Evolutionary conservation across 2,888 invertebrate species (phyloP).

Genomic region (Dicyrtomina minuta): DNA sequence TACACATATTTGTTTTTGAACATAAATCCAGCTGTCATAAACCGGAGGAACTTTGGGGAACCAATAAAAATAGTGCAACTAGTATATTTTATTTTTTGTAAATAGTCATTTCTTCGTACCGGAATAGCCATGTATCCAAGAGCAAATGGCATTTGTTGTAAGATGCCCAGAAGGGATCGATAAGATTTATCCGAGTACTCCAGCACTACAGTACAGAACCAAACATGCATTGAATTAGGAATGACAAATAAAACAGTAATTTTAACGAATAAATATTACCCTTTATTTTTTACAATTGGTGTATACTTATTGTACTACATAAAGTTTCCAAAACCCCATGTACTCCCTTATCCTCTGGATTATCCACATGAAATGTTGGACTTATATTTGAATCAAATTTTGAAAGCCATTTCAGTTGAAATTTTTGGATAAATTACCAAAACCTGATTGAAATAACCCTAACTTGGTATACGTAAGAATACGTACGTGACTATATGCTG

Average conservation of each 20-base stretch:
- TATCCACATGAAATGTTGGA: background rate
- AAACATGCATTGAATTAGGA: too few species aligned
- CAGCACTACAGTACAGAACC: slow-evolving; percentile 49
- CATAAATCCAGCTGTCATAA: too few species aligned
- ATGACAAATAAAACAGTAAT: background rate
- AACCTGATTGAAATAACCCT: too few species aligned
- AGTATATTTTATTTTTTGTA: background rate
- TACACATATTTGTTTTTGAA: too few species aligned
- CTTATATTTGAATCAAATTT: too few species aligned
- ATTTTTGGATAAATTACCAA: too few species aligned
- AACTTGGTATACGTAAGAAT: too few species aligned
- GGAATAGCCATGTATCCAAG: slow-evolving; percentile 51
- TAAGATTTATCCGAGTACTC: slow-evolving; percentile 46
- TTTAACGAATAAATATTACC: background rate
- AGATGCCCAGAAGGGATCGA: slow-evolving; percentile 44
- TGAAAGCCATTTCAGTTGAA: too few species aligned
- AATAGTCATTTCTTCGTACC: slow-evolving; percentile 4
- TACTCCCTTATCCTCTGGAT: background rate
- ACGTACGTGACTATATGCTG: too few species aligned
- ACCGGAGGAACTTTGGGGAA: too few species aligned
- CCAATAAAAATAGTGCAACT: too few species aligned
- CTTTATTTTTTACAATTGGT: background rate
- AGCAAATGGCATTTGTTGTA: slow-evolving; percentile 49
- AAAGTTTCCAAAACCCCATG: background rate
- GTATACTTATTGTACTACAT: background rate